Evolutionary conservation across 2,888 invertebrate genomes (phyloP), one percentile per base, ranked within the genome.

Genomic region (Hemicrepidius hirtus): DNA sequence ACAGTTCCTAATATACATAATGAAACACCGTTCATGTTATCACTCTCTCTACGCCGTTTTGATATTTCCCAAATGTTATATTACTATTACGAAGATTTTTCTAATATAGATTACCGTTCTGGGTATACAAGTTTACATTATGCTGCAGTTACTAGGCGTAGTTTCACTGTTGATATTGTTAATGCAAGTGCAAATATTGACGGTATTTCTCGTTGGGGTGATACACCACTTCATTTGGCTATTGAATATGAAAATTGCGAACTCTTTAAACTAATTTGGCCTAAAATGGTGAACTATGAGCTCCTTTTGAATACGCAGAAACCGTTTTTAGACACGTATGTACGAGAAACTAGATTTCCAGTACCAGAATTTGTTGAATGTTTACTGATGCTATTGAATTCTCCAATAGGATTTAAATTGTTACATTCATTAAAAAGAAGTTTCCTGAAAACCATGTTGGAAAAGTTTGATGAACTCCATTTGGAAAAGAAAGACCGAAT

Each of bases 1-100:
- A 76, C 68, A 44, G 32, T 73, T 35, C 7, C 7, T 21, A 40
- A 59, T 32, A 50, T 28, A n/a, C 18, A 78, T 37, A 66, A 74
- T 67, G 64, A 76, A 10, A 80, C 80, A 12, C 81, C 82, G 5
- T 80, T 82, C 59, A 78, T 49, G 77, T 81, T 1, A 20, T 82
- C n/a, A n/a, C n/a, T n/a, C 21, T 68, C 74, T 20, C 68, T 74
- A 18, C 4, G 18, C 4, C 73, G 76, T 68, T 12, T 63, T n/a
- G 73, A 65, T 59, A 72, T 82, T 6, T 78, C 79, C 64, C 59
- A 71, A 3, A 66, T 66, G 41, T 71, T 82, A 60, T 71, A 81
- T 28, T 75, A 81, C 40, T 81, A 80, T 64, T 77, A 78, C 20
- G 20, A 75, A 75, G 37, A 40, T 24, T 24, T 24, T 24, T 24